Evolutionary conservation across 2,888 invertebrate genomes (phyloP).

Genomic region (Linnaemya tessellans): DNA sequence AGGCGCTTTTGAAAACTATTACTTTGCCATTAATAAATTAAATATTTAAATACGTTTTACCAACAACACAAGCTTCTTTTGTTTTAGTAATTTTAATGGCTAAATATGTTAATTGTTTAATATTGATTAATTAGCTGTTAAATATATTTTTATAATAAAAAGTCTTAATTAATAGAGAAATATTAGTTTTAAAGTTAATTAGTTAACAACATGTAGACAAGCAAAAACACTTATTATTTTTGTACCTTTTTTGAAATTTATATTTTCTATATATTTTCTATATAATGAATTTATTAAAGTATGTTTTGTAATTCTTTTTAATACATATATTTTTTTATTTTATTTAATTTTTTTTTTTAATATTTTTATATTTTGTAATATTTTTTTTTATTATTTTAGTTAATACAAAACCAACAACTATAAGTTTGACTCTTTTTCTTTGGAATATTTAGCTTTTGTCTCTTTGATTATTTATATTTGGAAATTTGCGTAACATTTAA

Average conservation of each 20-base stretch:
- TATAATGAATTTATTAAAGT: too few relatives aligned
- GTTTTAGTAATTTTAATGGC: background rate
- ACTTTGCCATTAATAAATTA: background rate
- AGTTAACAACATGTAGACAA: conserved; percentile 50
- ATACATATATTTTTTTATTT: conserved; percentile 35
- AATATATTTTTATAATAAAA: background rate
- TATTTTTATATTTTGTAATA: conserved; percentile 8
- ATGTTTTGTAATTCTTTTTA: too few relatives aligned
- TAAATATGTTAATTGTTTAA: background rate
- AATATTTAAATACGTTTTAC: background rate
- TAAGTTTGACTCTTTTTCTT: conserved; percentile 11
- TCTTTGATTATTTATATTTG: background rate
- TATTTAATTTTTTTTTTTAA: conserved; percentile 28
- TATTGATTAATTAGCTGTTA: background rate
- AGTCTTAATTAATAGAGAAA: conserved; percentile 32
- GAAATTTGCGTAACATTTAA: conserved; percentile 21
- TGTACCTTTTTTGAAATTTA: conserved; percentile 10
- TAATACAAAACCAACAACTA: conserved; percentile 45
- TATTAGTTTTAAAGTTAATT: conserved; percentile 5
- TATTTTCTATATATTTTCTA: too few relatives aligned
- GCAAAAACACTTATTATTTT: conserved; percentile 53
- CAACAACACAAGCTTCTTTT: conserved; percentile 13
- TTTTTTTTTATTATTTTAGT: conserved; percentile 17
- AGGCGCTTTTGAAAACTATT: conserved; percentile 47
- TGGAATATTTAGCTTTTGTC: too few relatives aligned